Evolutionary conservation across 2,888 invertebrate genomes (phyloP).

Genomic region (Exocentrus adspersus): DNA sequence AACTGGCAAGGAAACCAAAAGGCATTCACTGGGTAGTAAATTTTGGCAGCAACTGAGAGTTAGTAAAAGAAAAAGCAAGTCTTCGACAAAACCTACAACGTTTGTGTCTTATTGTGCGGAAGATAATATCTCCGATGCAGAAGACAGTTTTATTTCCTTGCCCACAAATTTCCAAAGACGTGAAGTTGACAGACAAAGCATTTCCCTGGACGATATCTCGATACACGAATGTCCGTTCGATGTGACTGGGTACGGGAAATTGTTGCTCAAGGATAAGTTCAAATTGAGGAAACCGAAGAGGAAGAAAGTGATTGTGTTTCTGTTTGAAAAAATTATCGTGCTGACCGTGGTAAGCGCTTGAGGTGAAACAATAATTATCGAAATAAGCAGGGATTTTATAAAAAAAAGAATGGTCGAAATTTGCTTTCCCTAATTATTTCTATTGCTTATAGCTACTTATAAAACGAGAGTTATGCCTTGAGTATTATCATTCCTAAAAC

Average conservation of each 20-base stretch:
- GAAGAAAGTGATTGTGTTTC: conserved; percentile 54
- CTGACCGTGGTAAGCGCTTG: conserved; percentile 53
- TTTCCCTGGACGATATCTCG: conserved; percentile 31
- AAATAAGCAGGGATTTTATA: no score
- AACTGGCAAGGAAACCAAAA: background rate
- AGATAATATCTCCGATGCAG: conserved; percentile 14
- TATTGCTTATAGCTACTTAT: no score
- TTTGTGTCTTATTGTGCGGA: conserved; percentile 1
- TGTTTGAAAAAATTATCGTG: conserved; percentile 58
- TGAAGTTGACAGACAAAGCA: conserved; percentile 27
- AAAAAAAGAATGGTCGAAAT: no score
- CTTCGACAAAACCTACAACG: conserved; percentile 26
- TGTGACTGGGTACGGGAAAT: conserved; percentile 51
- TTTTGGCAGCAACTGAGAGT: conserved; percentile 25
- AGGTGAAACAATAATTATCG: no score
- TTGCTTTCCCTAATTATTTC: no score
- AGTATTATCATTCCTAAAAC: no score
- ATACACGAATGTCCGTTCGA: conserved; percentile 60
- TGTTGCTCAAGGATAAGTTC: conserved; percentile 55
- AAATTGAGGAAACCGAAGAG: conserved; percentile 52
- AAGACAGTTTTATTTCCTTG: conserved; percentile 37
- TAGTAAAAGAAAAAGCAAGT: conserved; percentile 26
- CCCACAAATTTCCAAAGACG: conserved; percentile 40
- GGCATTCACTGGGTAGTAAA: background rate
- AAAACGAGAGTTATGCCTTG: no score